phyloP scores from a whole-genome alignment of 1,140 invertebrate genomes.

The Leptonema lineaticorne region DNA sequence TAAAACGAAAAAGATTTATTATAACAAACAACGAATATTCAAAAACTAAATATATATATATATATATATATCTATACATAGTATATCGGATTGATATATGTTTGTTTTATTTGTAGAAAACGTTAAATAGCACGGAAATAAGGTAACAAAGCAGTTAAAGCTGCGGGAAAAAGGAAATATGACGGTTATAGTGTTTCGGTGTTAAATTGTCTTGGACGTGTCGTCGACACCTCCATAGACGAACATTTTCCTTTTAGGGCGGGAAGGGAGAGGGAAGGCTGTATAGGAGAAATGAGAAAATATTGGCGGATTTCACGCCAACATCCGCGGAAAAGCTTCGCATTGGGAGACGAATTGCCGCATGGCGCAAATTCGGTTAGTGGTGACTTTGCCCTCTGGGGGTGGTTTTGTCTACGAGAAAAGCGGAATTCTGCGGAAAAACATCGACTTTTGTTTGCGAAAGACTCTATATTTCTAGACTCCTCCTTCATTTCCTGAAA shows the following conservation, averaged over 20 bases:
- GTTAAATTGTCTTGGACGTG: not conserved
- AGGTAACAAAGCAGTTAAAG: not conserved
- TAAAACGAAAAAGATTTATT: no score
- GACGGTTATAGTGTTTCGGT: not conserved
- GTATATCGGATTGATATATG: no score
- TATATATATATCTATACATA: no score
- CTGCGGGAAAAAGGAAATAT: no score
- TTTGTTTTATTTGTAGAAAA: no score
- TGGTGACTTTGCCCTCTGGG: not conserved
- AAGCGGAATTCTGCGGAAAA: not conserved
- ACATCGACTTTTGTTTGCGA: conserved; percentile 14
- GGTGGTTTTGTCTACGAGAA: not conserved
- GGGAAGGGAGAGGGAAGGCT: conserved; percentile 4
- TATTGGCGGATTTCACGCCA: not conserved
- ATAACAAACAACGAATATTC: no score
- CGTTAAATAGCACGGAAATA: not conserved
- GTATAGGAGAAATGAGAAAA: not conserved
- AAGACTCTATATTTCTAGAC: not conserved
- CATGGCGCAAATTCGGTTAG: conserved; percentile 22
- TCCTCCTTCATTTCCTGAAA: not conserved
- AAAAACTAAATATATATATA: no score
- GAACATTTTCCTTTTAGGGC: not conserved
- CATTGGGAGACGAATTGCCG: conserved; percentile 13
- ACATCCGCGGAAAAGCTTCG: not conserved
- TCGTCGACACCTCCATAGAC: not conserved